phyloP scores from a whole-genome alignment of 92 coral and sea anemone species.

The Porites cylindrica region DNA sequence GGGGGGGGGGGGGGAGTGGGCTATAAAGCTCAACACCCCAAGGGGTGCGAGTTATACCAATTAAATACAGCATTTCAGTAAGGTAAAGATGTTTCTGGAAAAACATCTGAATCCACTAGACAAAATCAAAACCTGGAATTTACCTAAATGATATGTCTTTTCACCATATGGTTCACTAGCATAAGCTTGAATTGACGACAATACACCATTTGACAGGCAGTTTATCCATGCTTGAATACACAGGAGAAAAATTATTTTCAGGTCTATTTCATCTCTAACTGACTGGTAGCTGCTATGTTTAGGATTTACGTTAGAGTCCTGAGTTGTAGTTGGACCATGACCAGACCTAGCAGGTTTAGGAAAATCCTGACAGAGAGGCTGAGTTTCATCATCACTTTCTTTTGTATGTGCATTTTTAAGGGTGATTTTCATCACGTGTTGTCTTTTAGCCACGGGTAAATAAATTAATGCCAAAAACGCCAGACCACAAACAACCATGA shows the following conservation, averaged over 20 bases:
- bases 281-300: background rate
- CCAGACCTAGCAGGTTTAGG: too few relatives aligned
- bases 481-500: constrained; percentile 84
- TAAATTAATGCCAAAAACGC: constrained; percentile 87
- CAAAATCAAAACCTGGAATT: background rate
- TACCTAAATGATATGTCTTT: constrained; percentile 90
- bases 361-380: constrained; percentile 18
- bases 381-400: constrained; percentile 8
- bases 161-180: constrained; percentile 92
- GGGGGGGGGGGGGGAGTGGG: too few relatives aligned
- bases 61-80: too few relatives aligned
- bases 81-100: too few relatives aligned
- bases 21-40: too few relatives aligned
- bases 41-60: too few relatives aligned
- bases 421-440: constrained; percentile 47
- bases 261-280: background rate
- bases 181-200: constrained; percentile 77
- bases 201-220: constrained; percentile 82
- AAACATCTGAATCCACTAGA: too few relatives aligned
- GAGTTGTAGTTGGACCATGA: background rate
- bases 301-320: background rate
- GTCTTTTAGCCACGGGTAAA: constrained; percentile 81
- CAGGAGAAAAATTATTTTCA: constrained; percentile 59
- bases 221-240: constrained; percentile 85
- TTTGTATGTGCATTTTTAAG: background rate